Evolutionary conservation across 2,797 vertebrate genomes (phyloP).

Genomic region (Acipenser transmontanus): DNA sequence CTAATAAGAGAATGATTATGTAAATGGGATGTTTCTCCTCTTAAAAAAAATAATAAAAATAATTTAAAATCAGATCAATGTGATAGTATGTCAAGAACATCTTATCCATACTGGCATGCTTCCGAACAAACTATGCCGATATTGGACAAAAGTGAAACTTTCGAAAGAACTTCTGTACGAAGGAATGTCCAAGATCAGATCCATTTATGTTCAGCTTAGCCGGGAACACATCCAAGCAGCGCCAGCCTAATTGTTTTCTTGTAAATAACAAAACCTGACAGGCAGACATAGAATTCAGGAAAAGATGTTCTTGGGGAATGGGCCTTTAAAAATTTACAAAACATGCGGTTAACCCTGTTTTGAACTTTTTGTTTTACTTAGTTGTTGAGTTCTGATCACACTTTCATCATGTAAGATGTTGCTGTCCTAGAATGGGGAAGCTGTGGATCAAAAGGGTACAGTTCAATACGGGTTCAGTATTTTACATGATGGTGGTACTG

Average conservation of each 20-base stretch:
- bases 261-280: conserved; percentile 45
- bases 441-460: no score
- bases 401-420: no score
- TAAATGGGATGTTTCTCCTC: conserved; percentile 46
- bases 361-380: no score
- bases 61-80: conserved; percentile 12
- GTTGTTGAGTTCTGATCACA: no score
- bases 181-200: conserved; percentile 10
- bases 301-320: conserved; percentile 55
- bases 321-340: no score
- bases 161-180: conserved; percentile 53
- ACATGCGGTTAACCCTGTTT: no score
- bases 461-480: no score
- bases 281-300: conserved; percentile 37
- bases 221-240: conserved; percentile 50
- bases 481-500: no score
- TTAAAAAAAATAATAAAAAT: conserved; percentile 22
- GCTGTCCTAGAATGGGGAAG: no score
- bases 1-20: conserved; percentile 77
- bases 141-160: conserved; percentile 36
- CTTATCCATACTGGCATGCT: neutral
- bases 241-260: conserved; percentile 56
- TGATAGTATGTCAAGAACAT: no score
- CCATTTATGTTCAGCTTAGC: conserved; percentile 25
- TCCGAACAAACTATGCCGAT: neutral